Evolutionary conservation across 2,888 invertebrate species (phyloP).

Genomic region (Rugalucina vietnamica): DNA sequence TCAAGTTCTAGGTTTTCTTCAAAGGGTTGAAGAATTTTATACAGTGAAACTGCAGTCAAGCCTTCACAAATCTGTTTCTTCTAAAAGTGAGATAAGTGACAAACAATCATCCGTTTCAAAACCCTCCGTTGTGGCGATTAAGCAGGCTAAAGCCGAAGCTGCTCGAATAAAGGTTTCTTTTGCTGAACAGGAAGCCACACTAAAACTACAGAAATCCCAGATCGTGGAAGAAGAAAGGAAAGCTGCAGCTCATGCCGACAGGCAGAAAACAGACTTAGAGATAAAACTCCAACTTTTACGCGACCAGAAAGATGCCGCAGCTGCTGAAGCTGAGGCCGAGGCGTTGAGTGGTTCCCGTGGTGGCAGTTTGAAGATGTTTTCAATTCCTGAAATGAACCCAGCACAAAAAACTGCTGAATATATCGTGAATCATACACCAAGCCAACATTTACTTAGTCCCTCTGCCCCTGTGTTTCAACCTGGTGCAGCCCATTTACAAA

Average conservation of each 20-base stretch:
- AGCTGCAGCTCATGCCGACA: background rate
- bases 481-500: too few relatives aligned
- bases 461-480: background rate
- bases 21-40: too few relatives aligned
- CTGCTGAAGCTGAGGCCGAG: slow-evolving; percentile 6
- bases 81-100: background rate
- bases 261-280: slow-evolving; percentile 24
- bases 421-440: background rate
- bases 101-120: too few relatives aligned
- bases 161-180: slow-evolving; percentile 3
- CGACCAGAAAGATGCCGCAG: slow-evolving; percentile 11
- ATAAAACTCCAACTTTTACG: background rate
- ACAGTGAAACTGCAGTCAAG: background rate
- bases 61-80: background rate
- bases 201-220: slow-evolving; percentile 17
- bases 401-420: background rate
- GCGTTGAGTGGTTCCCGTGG: background rate
- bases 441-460: too few relatives aligned
- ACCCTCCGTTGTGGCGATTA: background rate
- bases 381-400: background rate
- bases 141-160: slow-evolving; percentile 24
- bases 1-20: background rate
- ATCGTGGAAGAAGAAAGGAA: slow-evolving; percentile 3
- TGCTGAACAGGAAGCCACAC: background rate
- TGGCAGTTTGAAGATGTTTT: background rate